These are phyloP conservation scores for Drosophila lowei DNA, from an alignment of 1,140 invertebrate genomes.

Conservation along the genomic window DNA sequence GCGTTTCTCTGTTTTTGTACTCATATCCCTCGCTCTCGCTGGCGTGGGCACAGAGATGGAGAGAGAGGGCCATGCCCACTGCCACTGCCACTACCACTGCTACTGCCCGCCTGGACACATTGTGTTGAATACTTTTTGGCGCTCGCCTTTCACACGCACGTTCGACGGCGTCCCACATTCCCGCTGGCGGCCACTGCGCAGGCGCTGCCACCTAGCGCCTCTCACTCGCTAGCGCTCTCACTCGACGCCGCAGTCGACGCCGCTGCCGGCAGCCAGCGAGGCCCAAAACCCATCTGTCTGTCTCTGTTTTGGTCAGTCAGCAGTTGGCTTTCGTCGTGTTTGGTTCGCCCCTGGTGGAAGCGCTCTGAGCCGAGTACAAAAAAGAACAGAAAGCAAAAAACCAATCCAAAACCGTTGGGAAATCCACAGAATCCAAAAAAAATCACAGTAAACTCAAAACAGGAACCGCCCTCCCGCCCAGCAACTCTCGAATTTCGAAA, in stretches of 20 bases:
- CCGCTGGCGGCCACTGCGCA: slow-evolving; percentile 25
- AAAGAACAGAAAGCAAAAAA: slow-evolving; percentile 16
- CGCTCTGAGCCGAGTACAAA: slow-evolving; percentile 44
- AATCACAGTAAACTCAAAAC: slow-evolving; percentile 3
- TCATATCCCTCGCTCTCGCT: slow-evolving; percentile 69
- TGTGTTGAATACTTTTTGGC: slow-evolving; percentile 80
- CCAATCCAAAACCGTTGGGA: slow-evolving; percentile 9
- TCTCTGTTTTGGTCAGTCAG: slow-evolving; percentile 83
- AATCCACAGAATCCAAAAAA: slow-evolving; percentile 9
- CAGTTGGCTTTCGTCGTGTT: slow-evolving; percentile 82
- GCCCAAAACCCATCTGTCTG: slow-evolving; percentile 77
- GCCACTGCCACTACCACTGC: slow-evolving; percentile 17
- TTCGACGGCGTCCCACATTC: slow-evolving; percentile 81
- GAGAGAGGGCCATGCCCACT: slow-evolving; percentile 12
- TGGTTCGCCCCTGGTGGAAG: slow-evolving; percentile 69
- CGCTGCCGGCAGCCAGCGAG: slow-evolving; percentile 35
- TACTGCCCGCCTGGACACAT: slow-evolving; percentile 34
- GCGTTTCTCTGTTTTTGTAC: slow-evolving; percentile 83
- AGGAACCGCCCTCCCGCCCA: neutral
- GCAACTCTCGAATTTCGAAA: neutral
- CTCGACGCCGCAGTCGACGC: slow-evolving; percentile 49
- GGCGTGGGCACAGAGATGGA: neutral
- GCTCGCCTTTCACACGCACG: slow-evolving; percentile 77
- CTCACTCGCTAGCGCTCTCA: slow-evolving; percentile 46
- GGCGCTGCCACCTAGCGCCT: slow-evolving; percentile 59